Conservation (phyloP, 2,797 vertebrate species). For the Ispidina picta region DNA sequence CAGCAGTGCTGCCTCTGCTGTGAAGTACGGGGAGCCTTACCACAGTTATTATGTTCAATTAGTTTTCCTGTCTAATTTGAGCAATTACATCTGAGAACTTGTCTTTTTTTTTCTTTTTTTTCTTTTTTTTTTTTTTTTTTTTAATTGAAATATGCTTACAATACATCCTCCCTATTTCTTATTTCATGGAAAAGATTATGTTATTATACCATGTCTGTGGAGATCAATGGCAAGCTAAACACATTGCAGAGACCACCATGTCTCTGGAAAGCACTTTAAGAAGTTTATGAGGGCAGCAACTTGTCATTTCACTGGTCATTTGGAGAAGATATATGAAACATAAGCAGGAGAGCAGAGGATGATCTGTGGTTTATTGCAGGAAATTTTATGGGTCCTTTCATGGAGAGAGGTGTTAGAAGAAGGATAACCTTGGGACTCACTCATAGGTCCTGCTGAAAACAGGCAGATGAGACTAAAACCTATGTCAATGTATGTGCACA, state of each 20-base stretch:
- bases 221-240: slow-evolving; percentile 9
- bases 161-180: not conserved
- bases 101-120: not conserved
- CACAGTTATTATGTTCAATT: slow-evolving; percentile 35
- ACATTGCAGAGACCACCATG: not conserved
- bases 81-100: slow-evolving; percentile 8
- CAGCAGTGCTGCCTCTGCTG: not conserved
- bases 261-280: slow-evolving; percentile 1
- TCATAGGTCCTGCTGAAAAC: not conserved
- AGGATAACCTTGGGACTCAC: not conserved
- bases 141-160: not conserved
- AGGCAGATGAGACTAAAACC: not conserved
- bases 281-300: slow-evolving; percentile 42
- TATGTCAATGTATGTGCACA: not conserved
- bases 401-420: not conserved
- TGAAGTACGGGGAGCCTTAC: not conserved
- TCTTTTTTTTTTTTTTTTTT: too few species aligned
- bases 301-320: slow-evolving; percentile 23
- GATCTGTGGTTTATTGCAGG: slow-evolving; percentile 16
- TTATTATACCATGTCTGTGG: not conserved
- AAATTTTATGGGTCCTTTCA: not conserved
- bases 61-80: slow-evolving; percentile 46
- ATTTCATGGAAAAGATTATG: not conserved
- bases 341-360: not conserved
- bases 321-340: slow-evolving; percentile 16